Evolutionary conservation across 2,888 invertebrate species (phyloP), one percentile per base, ranked within the genome.

Genomic region (Catonia carolina): DNA sequence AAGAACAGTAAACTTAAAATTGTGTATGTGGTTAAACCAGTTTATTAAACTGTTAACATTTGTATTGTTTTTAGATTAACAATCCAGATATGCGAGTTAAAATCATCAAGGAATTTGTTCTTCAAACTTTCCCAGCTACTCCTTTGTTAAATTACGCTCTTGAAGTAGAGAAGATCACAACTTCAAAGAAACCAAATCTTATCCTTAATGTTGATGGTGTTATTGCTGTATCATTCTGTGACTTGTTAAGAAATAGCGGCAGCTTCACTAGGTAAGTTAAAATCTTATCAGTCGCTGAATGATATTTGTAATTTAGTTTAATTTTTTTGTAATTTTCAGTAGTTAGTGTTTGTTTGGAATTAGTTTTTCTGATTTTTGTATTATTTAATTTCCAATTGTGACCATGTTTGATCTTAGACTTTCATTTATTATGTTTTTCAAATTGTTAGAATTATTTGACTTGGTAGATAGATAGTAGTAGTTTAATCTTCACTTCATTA

Each of bases 131-230:
- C 80, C 97, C 97, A 1, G 82, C 88, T 2, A 92, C 90, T 65
- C 98, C 98, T 0, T 79, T 99, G n/a, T 81, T 98, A 10, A 82
- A 89, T 61, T 99, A 96, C 74, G 99, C 99, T 1, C 77, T 97
- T 10, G 95, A 97, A 76, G 98, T 99, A 33, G 99, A 99, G 70
- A 96, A 97, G 70, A 94, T 99, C 69, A 99, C 99, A 17, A 99
- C 96, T 2, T 88, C 95, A 67, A 99, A 99, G 82, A 99, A 99
- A 76, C 99, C 99, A n/a, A 99, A 99, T 78, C 81, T 99, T 56
- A 99, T 99, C 71, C 81, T 99, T 60, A 99, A 99, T 75, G 99
- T 99, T 17, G 99, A 99, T 75, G 99, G 99, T 56, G 89, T 97
- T 63, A 97, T 99, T 67, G 99, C 96, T 0, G 93, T 94, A 39